Percentiles rank a stretch among this genome's conserved stretches.
Conservation (phyloP, 1,140 invertebrate genomes). For the Pogonus chalceus region DNA sequence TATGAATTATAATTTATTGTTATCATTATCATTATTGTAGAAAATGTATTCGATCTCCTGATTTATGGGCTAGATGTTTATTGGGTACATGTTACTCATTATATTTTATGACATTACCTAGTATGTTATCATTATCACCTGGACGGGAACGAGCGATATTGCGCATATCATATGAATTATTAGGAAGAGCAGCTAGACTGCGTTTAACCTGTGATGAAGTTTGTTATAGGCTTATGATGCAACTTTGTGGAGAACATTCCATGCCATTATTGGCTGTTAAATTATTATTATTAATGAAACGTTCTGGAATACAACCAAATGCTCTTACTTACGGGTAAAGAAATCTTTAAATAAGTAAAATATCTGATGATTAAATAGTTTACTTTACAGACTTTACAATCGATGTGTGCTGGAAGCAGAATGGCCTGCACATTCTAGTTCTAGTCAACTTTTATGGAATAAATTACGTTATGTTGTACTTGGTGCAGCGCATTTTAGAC, state of each 20-base stretch:
- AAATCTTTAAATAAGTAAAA: conserved; percentile 31
- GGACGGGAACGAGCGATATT: conserved; percentile 68
- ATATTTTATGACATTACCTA: conserved; percentile 94
- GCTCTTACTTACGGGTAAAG: conserved; percentile 94
- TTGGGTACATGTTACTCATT: conserved; percentile 83
- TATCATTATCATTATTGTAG: conserved; percentile 18
- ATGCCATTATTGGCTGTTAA: conserved; percentile 91
- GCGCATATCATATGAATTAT: conserved; percentile 73
- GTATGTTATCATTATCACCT: conserved; percentile 50
- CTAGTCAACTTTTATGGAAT: conserved; percentile 81
- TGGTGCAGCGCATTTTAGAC: conserved; percentile 77
- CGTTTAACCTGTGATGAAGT: conserved; percentile 88
- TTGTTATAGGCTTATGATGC: conserved; percentile 97
- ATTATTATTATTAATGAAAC: conserved; percentile 90
- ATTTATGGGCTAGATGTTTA: conserved; percentile 86
- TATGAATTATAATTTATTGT: conserved; percentile 4
- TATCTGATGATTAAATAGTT: conserved; percentile 6
- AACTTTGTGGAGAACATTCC: conserved; percentile 90
- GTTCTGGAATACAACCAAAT: conserved; percentile 88
- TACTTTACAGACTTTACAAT: conserved; percentile 44
- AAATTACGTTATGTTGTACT: conserved; percentile 86
- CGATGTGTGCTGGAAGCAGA: conserved; percentile 81
- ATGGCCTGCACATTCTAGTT: conserved; percentile 72
- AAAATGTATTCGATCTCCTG: conserved; percentile 43
- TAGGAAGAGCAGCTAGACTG: conserved; percentile 73